phyloP scores from a whole-genome alignment of 2,888 invertebrate genomes.

The Byasa hedistus region DNA sequence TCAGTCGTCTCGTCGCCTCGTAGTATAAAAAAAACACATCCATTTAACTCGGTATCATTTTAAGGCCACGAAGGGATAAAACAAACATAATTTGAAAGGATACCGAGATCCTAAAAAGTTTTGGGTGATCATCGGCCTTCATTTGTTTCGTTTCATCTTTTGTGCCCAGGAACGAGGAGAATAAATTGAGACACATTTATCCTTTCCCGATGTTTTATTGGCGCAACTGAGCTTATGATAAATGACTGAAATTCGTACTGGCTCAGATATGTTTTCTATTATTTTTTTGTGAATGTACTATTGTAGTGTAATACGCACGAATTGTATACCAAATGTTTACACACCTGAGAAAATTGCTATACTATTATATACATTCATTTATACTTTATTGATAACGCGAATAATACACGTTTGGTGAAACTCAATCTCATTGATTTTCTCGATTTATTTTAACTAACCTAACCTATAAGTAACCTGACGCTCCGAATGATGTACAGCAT shows the following conservation, averaged over 20 bases:
- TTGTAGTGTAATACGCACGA: not conserved
- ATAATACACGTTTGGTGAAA: too few relatives aligned
- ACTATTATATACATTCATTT: too few relatives aligned
- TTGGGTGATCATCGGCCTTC: conserved; percentile 6
- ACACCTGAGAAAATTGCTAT: not conserved
- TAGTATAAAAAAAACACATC: too few relatives aligned
- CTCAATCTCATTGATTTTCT: too few relatives aligned
- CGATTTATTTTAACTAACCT: too few relatives aligned
- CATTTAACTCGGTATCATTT: too few relatives aligned
- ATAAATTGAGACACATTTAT: conserved; percentile 16
- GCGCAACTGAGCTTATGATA: conserved; percentile 16
- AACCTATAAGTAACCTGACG: too few relatives aligned
- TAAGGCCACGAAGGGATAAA: too few relatives aligned
- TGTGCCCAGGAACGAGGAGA: conserved; percentile 10
- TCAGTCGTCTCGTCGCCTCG: too few relatives aligned
- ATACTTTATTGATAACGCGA: too few relatives aligned
- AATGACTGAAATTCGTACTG: conserved; percentile 6
- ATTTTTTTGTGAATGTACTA: not conserved
- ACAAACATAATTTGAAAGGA: not conserved
- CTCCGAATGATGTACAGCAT: too few relatives aligned
- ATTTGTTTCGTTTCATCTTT: conserved; percentile 17
- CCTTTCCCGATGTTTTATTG: conserved; percentile 11
- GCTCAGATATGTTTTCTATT: conserved; percentile 3
- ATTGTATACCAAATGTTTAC: not conserved
- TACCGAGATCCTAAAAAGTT: conserved; percentile 1